These are phyloP conservation scores for Mus musculus DNA, from an alignment of 2,113 vertebrate species.

Conservation along the genomic window GRCm39 chr1:21699501-21700000, in stretches of 20 bases:
- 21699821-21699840: slow-evolving; percentile 57
- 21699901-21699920: slow-evolving; percentile 59
- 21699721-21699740: background rate
- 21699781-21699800: slow-evolving; percentile 25
- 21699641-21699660: too few relatives aligned
- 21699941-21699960: slow-evolving; percentile 66
- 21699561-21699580: too few relatives aligned
- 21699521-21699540: too few relatives aligned
- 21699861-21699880: slow-evolving; percentile 75
- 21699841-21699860: slow-evolving; percentile 57
- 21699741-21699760: background rate
- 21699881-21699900: slow-evolving; percentile 72
- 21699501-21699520: too few relatives aligned
- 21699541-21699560: too few relatives aligned
- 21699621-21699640: too few relatives aligned
- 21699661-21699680: background rate
- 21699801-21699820: slow-evolving; percentile 15
- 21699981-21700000: slow-evolving; percentile 59
- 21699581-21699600: too few relatives aligned
- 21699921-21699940: slow-evolving; percentile 65
- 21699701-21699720: background rate
- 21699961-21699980: slow-evolving; percentile 64
- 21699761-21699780: background rate
- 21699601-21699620: too few relatives aligned
- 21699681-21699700: background rate